These are phyloP conservation scores for Brachyrhaphis roseni DNA, from an alignment of 2,797 vertebrate species.

Conservation along the genomic window DNA sequence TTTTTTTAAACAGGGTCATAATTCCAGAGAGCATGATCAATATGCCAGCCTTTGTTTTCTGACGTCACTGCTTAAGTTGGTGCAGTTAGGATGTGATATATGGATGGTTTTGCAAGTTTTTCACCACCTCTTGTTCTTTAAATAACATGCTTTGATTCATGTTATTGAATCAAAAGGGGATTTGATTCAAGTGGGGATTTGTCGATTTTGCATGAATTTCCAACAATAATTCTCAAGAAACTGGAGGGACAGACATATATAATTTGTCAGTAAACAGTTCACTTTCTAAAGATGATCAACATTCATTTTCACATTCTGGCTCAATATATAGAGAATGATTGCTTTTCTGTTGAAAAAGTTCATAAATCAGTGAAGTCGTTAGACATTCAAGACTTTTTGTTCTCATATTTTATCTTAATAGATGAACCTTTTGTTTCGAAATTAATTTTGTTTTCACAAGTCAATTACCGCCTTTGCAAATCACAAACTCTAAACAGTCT, in stretches of 20 bases:
- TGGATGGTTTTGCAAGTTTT: background rate
- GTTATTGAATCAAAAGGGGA: no score
- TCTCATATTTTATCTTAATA: background rate
- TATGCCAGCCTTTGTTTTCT: no score
- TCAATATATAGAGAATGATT: background rate
- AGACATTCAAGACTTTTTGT: background rate
- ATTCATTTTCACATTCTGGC: background rate
- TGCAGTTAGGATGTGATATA: background rate
- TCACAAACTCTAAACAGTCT: background rate
- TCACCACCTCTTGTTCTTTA: background rate
- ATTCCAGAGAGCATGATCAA: no score
- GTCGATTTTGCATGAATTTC: no score
- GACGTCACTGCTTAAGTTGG: background rate
- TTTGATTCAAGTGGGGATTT: no score
- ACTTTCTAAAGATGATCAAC: background rate
- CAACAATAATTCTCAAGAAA: no score
- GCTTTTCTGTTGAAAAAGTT: background rate
- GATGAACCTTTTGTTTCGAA: background rate
- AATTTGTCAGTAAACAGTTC: no score
- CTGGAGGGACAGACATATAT: no score
- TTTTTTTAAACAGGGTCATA: no score
- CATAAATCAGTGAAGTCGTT: background rate
- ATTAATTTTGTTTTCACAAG: background rate
- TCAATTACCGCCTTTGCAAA: background rate
- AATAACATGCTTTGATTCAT: background rate